phyloP scores from a whole-genome alignment of 2,797 vertebrate species.

The Chrosomus eos region DNA sequence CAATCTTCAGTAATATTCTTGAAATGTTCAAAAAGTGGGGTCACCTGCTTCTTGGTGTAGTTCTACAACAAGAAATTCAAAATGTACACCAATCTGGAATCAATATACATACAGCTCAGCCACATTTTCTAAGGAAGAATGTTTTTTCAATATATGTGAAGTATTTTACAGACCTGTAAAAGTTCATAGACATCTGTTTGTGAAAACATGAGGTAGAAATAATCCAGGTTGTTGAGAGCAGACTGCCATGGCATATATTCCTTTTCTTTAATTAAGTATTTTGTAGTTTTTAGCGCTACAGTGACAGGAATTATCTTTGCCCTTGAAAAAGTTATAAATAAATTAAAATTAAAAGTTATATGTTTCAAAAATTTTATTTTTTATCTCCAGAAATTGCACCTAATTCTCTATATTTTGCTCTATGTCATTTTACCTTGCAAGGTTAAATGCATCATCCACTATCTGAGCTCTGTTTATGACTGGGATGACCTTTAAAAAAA shows the following conservation, averaged over 20 bases:
- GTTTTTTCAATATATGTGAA: background rate
- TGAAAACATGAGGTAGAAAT: slow-evolving; percentile 88
- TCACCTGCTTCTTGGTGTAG: slow-evolving; percentile 82
- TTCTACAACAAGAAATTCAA: slow-evolving; percentile 63
- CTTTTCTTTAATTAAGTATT: slow-evolving; percentile 74
- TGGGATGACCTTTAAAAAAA: slow-evolving; percentile 75
- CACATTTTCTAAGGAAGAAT: background rate
- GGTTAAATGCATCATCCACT: slow-evolving; percentile 89
- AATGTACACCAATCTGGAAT: background rate
- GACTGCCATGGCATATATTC: slow-evolving; percentile 90
- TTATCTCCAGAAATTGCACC: background rate
- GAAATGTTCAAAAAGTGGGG: slow-evolving; percentile 79
- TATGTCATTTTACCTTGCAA: slow-evolving; percentile 83
- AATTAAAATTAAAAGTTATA: too few species aligned
- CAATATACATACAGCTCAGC: background rate
- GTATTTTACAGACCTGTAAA: slow-evolving; percentile 79
- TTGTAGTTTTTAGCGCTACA: slow-evolving; percentile 82
- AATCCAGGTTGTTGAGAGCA: slow-evolving; percentile 80
- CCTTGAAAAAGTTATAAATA: slow-evolving; percentile 61
- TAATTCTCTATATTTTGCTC: background rate
- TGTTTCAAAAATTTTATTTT: background rate
- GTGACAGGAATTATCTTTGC: slow-evolving; percentile 67
- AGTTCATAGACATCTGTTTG: slow-evolving; percentile 79
- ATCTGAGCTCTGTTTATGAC: slow-evolving; percentile 91
- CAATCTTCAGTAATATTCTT: slow-evolving; percentile 67